A percentile compares a stretch with the other conserved stretches of the same genome.
These are phyloP conservation scores for Tympanoctomys barrerae DNA, from an alignment of 2,797 vertebrate species.

Conservation along the genomic window DNA sequence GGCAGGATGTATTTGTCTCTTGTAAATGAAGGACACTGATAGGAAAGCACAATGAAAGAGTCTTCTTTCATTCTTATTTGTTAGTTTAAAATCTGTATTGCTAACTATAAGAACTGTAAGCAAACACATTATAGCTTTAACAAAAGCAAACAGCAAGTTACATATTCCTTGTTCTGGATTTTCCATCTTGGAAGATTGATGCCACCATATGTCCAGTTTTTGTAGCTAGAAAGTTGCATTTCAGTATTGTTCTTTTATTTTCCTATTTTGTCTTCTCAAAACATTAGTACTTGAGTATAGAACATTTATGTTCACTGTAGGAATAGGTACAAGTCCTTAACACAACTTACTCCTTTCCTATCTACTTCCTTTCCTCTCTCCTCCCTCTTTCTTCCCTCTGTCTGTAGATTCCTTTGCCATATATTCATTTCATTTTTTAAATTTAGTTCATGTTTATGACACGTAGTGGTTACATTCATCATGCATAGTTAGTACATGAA, in stretches of 20 bases:
- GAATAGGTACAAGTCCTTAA: background rate
- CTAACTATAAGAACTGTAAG: background rate
- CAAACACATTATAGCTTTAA: constrained; percentile 1
- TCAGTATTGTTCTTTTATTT: background rate
- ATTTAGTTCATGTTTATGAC: background rate
- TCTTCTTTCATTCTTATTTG: background rate
- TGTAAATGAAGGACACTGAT: background rate
- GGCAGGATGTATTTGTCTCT: background rate
- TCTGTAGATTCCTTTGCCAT: background rate
- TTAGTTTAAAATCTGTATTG: background rate
- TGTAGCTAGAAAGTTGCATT: background rate
- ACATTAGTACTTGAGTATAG: background rate
- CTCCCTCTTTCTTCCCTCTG: background rate
- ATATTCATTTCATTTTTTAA: background rate
- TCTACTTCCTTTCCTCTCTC: background rate
- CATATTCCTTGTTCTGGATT: background rate
- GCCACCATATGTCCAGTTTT: background rate
- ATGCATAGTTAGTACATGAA: background rate
- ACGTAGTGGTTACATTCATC: background rate
- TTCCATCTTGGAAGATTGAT: background rate
- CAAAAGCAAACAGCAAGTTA: background rate
- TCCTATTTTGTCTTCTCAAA: background rate
- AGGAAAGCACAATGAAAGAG: background rate
- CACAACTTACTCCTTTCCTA: background rate
- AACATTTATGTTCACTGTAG: background rate